Evolutionary conservation across 2,113 vertebrate genomes (phyloP), one percentile per base, ranked within the genome.

Genomic region (Poeciliopsis occidentalis): DNA sequence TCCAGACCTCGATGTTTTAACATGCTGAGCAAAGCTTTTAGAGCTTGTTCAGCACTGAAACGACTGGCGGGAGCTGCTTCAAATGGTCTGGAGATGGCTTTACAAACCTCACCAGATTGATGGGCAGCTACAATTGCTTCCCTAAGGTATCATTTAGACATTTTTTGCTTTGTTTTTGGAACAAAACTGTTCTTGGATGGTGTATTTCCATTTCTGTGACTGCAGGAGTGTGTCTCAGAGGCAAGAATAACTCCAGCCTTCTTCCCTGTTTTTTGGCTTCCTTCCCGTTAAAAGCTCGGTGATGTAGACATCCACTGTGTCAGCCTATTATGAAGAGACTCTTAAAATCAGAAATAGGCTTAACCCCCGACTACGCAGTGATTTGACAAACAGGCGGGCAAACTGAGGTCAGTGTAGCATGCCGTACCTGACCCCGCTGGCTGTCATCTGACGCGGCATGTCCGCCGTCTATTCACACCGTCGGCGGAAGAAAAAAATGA

Each of bases 361-460:
- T 3, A 78, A 87, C 76, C 82, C 86, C 72, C 66, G 88, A 90
- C 44, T 82, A 88, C 81, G 85, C 89, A 85, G 77, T 74, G 61
- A 71, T 87, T 80, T 88, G 85, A 87, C 79, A 85, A 79, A 77
- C 39, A 32, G 81, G 78, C 78, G 51, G 72, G 68, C 34, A 54
- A 73, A 75, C 77, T 73, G 73, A 71, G 82, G 88, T 78, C 80
- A 80, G 78, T 74, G 85, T 64, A 78, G 85, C 79, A 27, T 74
- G 60, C 24, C 44, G 24, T 88, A 92, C 90, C 90, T 88, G 87
- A 82, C 71, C 66, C 82, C 82, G 87, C 88, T 84, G 85, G 81
- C 86, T 81, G 73, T 80, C 44, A 15, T 83, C 84, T 84, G 44
- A 61, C 1, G 69, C 77, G 78, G 75, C 70, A 84, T 67, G 76